phyloP scores from a whole-genome alignment of 2,888 invertebrate genomes.

The Troides oblongomaculatus region DNA sequence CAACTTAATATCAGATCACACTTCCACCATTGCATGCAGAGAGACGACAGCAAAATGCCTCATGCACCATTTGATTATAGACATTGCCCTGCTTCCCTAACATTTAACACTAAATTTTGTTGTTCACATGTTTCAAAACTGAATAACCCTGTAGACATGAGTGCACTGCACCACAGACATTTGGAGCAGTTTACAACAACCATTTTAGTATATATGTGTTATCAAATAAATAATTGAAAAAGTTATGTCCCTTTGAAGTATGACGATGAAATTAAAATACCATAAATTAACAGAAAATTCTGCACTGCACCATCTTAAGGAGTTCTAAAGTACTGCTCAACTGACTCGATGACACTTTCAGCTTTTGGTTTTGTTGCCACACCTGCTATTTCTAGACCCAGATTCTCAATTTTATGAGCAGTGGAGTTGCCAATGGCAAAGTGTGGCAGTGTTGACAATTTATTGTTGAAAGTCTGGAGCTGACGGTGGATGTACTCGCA shows the following conservation, averaged over 20 bases:
- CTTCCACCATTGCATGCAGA: too few relatives aligned
- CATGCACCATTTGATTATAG: too few relatives aligned
- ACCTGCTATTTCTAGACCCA: constrained; percentile 68
- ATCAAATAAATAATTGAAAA: constrained; percentile 2
- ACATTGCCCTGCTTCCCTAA: too few relatives aligned
- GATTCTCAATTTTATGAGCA: constrained; percentile 67
- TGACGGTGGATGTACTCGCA: constrained; percentile 68
- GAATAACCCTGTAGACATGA: too few relatives aligned
- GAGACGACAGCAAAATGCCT: too few relatives aligned
- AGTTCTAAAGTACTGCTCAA: constrained; percentile 50
- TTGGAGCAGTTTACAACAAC: constrained; percentile 8
- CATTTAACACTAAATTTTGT: too few relatives aligned
- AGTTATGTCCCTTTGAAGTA: background rate
- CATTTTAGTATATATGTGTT: background rate
- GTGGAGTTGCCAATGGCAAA: constrained; percentile 75
- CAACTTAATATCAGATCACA: too few relatives aligned
- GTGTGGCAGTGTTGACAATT: constrained; percentile 56
- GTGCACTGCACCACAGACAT: background rate
- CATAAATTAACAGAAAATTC: background rate
- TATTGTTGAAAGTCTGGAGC: constrained; percentile 65
- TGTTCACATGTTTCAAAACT: too few relatives aligned
- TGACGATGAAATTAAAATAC: background rate
- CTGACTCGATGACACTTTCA: constrained; percentile 55
- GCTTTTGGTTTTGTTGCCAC: constrained; percentile 59
- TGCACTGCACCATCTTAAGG: constrained; percentile 30